These are phyloP conservation scores for Sisyra terminalis DNA, from an alignment of 2,888 invertebrate genomes.

Conservation along the genomic window DNA sequence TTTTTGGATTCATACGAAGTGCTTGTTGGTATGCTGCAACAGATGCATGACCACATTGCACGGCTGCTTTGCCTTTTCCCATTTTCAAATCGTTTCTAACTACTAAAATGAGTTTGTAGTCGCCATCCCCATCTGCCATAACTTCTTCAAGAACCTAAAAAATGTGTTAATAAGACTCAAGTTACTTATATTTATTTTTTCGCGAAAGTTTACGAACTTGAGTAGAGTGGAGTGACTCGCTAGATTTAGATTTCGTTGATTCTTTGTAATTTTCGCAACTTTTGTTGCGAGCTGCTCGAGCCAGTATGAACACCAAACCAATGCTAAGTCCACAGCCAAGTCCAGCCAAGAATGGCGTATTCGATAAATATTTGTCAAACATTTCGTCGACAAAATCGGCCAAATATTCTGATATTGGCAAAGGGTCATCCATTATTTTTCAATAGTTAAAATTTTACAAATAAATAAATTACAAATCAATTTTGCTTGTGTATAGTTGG, in stretches of 20 bases:
- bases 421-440: no score
- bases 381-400: background rate
- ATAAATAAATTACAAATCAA: no score
- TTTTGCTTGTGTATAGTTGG: no score
- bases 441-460: no score
- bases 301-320: background rate
- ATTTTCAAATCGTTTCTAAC: conserved; percentile 83
- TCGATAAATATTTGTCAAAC: conserved; percentile 2
- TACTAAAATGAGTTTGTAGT: conserved; percentile 70
- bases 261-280: no score
- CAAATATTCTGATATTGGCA: background rate
- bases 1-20: conserved; percentile 38
- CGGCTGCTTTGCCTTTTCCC: conserved; percentile 89
- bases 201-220: no score
- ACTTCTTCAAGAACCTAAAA: conserved; percentile 6
- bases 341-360: background rate
- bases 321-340: conserved; percentile 1
- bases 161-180: background rate
- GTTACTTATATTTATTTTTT: background rate
- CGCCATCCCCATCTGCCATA: conserved; percentile 26
- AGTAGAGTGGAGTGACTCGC: no score
- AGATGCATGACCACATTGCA: conserved; percentile 91
- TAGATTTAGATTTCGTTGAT: no score
- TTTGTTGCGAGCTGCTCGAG: no score
- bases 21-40: conserved; percentile 70